Conservation (phyloP, 1,140 invertebrate species). For the Yoshiicerus persimilis region DNA sequence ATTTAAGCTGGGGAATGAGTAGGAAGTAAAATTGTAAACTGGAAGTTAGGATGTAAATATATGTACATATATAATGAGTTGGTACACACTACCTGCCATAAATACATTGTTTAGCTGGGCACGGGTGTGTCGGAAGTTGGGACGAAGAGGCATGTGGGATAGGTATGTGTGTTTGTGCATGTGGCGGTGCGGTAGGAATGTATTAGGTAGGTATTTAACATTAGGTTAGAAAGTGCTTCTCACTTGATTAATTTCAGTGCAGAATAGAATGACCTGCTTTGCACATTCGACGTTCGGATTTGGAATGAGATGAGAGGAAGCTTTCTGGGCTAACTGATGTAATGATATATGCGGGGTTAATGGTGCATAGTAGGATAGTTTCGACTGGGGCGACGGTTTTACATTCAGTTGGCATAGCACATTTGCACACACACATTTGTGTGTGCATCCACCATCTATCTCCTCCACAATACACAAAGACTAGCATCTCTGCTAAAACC, state of each 20-base stretch:
- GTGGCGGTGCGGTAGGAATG: background rate
- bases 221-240: constrained; percentile 9
- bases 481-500: background rate
- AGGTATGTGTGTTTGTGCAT: background rate
- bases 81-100: background rate
- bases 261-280: constrained; percentile 19
- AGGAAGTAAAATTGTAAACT: background rate
- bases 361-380: constrained; percentile 22
- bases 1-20: background rate
- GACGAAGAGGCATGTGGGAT: background rate
- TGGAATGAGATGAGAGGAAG: constrained; percentile 8
- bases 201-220: background rate
- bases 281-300: background rate
- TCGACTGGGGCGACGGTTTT: background rate
- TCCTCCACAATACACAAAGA: background rate
- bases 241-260: constrained; percentile 19
- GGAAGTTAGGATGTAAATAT: background rate
- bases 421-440: background rate
- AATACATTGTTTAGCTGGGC: background rate
- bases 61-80: background rate
- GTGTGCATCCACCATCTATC: background rate
- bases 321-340: constrained; percentile 7
- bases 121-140: background rate
- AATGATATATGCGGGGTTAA: constrained; percentile 29
- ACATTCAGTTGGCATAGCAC: background rate